A percentile compares a stretch with the other conserved stretches of the same genome.
Conservation (phyloP, 2,888 invertebrate species). For the Erebia ligea region DNA sequence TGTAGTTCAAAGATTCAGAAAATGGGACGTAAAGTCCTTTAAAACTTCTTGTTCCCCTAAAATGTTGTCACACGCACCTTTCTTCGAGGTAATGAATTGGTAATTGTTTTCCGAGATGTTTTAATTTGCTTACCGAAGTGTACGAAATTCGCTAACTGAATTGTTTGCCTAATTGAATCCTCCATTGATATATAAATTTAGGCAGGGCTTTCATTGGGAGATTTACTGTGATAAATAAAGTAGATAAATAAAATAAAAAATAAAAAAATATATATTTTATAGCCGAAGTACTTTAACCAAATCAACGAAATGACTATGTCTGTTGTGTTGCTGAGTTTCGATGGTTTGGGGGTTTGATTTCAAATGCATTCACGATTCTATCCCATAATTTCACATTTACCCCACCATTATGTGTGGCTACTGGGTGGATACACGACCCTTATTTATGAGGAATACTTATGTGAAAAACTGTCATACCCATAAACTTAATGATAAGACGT, state of each 20-base stretch:
- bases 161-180: slow-evolving; percentile 28
- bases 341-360: no score
- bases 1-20: not conserved
- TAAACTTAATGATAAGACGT: no score
- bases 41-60: slow-evolving; percentile 15
- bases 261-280: no score
- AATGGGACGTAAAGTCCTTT: slow-evolving; percentile 7
- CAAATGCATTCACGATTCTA: no score
- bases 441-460: no score
- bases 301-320: no score
- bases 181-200: slow-evolving; percentile 19
- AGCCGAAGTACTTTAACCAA: no score
- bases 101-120: slow-evolving; percentile 36
- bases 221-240: not conserved
- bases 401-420: no score
- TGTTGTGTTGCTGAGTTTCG: no score
- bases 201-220: slow-evolving; percentile 12
- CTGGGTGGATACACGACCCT: no score
- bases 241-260: not conserved
- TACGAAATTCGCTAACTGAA: slow-evolving; percentile 24
- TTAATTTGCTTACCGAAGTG: slow-evolving; percentile 32
- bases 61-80: slow-evolving; percentile 22
- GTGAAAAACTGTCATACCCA: no score
- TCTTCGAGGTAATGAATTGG: slow-evolving; percentile 30
- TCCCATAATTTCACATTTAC: no score